phyloP scores from a whole-genome alignment of 37 sponge, comb jelly and placozoan species.

The Ianthella basta region DNA sequence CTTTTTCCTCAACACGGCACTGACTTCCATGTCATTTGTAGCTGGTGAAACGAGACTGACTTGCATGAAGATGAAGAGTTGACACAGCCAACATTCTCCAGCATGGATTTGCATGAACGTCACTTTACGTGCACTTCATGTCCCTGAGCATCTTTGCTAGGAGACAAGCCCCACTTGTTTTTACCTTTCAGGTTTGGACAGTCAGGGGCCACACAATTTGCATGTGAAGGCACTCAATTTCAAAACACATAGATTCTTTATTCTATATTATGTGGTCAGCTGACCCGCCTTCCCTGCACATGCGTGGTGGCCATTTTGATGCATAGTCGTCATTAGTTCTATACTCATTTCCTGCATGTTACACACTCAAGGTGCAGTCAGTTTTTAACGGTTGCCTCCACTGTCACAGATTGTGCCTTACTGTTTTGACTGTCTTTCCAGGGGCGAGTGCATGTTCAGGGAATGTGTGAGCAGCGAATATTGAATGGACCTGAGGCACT shows the following conservation, averaged over 20 bases:
- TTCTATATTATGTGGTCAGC: not conserved
- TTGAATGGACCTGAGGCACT: too few relatives aligned
- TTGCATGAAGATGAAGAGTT: not conserved
- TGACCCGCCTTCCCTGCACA: constrained; percentile 28
- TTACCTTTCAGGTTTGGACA: constrained; percentile 6
- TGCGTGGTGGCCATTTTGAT: constrained; percentile 24
- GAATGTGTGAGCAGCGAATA: too few relatives aligned
- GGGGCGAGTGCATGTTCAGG: constrained; percentile 6
- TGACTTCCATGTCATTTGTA: not conserved
- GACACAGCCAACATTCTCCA: constrained; percentile 28
- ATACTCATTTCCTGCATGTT: too few relatives aligned
- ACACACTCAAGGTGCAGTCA: too few relatives aligned
- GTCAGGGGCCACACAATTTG: constrained; percentile 28
- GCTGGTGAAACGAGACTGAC: not conserved
- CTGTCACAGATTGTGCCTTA: too few relatives aligned
- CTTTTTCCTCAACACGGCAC: constrained; percentile 31
- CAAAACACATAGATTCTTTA: not conserved
- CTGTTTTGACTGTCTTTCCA: too few relatives aligned
- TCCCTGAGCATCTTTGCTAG: constrained; percentile 28
- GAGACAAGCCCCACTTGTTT: constrained; percentile 33
- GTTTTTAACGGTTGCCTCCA: too few relatives aligned
- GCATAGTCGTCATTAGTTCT: constrained; percentile 4
- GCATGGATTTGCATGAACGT: constrained; percentile 1
- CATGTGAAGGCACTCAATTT: constrained; percentile 18
- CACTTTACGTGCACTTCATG: constrained; percentile 22